Conservation (phyloP, 2,888 invertebrate genomes). For the Cheilosia impressa region DNA sequence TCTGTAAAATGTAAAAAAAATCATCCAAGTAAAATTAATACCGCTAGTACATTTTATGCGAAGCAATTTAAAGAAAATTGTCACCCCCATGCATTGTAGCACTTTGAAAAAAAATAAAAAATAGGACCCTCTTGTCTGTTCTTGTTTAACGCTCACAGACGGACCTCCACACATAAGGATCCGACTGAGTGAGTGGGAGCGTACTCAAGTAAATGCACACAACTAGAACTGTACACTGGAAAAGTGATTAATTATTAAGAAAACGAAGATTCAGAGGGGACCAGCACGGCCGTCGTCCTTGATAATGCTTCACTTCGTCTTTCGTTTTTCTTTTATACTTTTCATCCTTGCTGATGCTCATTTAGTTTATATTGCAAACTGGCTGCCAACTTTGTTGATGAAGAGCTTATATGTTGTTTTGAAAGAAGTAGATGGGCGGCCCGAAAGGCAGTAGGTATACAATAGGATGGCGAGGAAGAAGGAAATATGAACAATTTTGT, state of each 20-base stretch:
- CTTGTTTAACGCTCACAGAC: not conserved
- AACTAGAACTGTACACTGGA: not conserved
- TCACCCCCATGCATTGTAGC: not conserved
- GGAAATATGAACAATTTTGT: not conserved
- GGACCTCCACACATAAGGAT: conserved; percentile 2
- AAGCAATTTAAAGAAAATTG: too few species aligned
- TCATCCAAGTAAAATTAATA: too few species aligned
- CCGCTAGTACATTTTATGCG: too few species aligned
- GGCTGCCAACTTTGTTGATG: conserved; percentile 28
- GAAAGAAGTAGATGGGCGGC: not conserved
- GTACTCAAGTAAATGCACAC: conserved; percentile 15
- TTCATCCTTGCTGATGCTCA: conserved; percentile 25
- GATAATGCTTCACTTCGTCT: conserved; percentile 17
- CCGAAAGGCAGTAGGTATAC: too few species aligned
- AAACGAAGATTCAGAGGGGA: conserved; percentile 3
- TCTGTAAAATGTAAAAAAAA: too few species aligned
- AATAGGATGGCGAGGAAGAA: not conserved
- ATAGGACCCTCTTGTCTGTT: not conserved
- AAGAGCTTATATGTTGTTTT: conserved; percentile 25
- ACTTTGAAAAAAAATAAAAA: not conserved
- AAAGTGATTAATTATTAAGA: conserved; percentile 37
- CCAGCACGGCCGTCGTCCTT: not conserved
- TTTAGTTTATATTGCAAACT: conserved; percentile 22
- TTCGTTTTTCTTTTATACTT: not conserved
- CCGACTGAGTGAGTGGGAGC: not conserved